phyloP scores from a whole-genome alignment of 30 jellyfish, hydroid and myxozoan species.

The Turritopsis dohrnii region DNA sequence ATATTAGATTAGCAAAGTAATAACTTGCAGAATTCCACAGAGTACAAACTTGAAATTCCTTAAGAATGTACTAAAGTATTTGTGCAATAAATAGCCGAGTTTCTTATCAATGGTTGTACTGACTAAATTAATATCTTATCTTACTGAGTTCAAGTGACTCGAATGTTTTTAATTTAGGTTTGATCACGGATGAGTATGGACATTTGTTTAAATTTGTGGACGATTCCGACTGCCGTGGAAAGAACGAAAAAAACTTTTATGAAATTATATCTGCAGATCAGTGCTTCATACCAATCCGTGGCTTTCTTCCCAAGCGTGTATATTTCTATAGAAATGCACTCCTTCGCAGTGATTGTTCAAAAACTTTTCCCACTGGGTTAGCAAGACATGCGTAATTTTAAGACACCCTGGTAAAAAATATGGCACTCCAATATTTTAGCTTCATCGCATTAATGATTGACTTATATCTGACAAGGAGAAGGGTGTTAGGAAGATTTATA shows the following conservation, averaged over 20 bases:
- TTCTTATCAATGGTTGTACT: neutral
- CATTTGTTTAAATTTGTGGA: conserved; percentile 47
- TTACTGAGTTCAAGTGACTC: no score
- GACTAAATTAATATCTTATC: neutral
- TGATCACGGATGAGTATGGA: conserved; percentile 60
- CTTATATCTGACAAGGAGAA: conserved; percentile 6
- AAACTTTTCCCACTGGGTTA: no score
- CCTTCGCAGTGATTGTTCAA: no score
- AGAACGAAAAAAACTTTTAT: conserved; percentile 51
- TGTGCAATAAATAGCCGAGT: neutral
- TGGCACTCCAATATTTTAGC: no score
- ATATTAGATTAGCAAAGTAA: no score
- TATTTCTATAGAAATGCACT: no score
- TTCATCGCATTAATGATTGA: neutral
- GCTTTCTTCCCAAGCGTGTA: conserved; percentile 49
- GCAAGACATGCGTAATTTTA: no score
- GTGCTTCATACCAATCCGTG: conserved; percentile 33
- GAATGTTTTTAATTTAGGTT: conserved; percentile 23
- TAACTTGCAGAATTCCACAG: no score
- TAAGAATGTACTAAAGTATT: no score
- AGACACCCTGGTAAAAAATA: no score
- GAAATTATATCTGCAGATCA: conserved; percentile 34
- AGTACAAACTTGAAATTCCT: no score
- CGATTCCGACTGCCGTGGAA: conserved; percentile 19
- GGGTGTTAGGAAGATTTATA: no score